Evolutionary conservation across 1,140 invertebrate species (phyloP), one percentile per base, ranked within the genome.

Genomic region (Tribolium castaneum): DNA sequence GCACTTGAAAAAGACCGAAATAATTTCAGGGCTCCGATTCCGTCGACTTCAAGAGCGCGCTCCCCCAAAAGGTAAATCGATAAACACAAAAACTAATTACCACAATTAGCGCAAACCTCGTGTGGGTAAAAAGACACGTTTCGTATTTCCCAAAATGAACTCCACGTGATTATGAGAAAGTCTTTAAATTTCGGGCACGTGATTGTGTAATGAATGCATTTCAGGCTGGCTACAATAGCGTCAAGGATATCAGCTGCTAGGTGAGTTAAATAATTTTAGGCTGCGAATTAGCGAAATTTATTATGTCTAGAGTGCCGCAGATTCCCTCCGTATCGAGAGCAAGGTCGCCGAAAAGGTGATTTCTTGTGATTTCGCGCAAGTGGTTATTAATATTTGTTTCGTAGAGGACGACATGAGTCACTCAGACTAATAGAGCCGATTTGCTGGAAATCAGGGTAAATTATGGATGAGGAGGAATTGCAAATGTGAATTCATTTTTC

Each of bases 231-330:
- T 30, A 62, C 78, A 16, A 50, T 76, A 13, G 35, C 78, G 10
- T 76, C 78, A 74, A 76, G 75, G 78, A 77, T 80, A 51, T 71
- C 78, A 39, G 51, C 49, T 56, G 45, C 78, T 30, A 80, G 78
- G 78, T 80, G 52, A 79, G 62, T 34, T 3, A 54, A 30, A 16
- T 70, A 9, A 62, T 72, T 70, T 72, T 22, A 73, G 51, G 70
- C 19, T 19, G 13, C 19, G 49, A 72, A 54, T 73, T 54, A 54
- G 16, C 13, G 71, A 73, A 73, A 30, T 10, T 73, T 7, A 30
- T 52, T 73, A 22, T 19, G 16, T 73, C 30, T 16, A 75, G 72
- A 56, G 51, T 56, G 12, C 72, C 72, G 19, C 75, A 77, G 62
- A 70, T 77, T 25, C 75, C 75, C 12, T 70, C 75, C 1, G 30